phyloP scores from a whole-genome alignment of 2,113 vertebrate species.

The Sarotherodon lohbergeri region DNA sequence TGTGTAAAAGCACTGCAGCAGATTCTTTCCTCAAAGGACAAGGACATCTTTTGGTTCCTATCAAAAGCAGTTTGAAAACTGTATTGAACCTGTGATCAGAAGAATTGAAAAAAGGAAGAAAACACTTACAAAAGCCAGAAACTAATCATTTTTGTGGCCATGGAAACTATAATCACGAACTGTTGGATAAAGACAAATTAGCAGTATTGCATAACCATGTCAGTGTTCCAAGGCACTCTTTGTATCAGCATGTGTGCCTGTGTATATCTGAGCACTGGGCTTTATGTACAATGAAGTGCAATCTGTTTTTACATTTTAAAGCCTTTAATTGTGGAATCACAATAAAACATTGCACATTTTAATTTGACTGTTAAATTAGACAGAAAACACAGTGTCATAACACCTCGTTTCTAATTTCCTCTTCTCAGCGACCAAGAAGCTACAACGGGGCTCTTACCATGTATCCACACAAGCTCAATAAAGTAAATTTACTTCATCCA shows the following conservation, averaged over 20 bases:
- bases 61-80: background rate
- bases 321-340: background rate
- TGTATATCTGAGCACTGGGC: background rate
- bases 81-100: background rate
- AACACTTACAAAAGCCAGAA: background rate
- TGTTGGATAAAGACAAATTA: constrained; percentile 4
- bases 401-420: background rate
- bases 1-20: background rate
- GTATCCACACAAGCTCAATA: constrained; percentile 67
- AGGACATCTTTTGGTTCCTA: background rate
- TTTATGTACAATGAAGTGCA: background rate
- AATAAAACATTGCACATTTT: background rate
- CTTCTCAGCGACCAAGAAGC: background rate
- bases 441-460: constrained; percentile 33
- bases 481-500: constrained; percentile 60
- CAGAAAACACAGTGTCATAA: background rate
- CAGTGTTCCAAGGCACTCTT: background rate
- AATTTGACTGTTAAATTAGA: background rate
- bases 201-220: constrained; percentile 14
- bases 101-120: background rate
- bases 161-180: constrained; percentile 12
- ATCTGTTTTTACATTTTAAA: background rate
- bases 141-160: constrained; percentile 1
- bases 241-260: background rate
- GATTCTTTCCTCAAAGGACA: background rate